Evolutionary conservation across 2,797 vertebrate species (phyloP).

Genomic region (Alca torda): DNA sequence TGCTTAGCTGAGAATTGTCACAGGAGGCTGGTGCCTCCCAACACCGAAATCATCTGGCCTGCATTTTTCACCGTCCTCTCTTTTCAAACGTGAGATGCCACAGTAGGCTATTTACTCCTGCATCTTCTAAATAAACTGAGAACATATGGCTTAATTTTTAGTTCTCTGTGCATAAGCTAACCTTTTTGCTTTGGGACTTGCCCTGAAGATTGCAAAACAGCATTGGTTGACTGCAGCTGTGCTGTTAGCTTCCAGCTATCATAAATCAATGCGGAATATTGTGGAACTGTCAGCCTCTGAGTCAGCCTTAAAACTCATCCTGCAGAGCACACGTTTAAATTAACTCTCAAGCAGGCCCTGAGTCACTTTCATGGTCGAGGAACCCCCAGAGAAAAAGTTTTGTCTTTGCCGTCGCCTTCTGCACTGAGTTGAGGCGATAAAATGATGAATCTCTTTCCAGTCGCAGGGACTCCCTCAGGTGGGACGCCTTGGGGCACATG

Average conservation of each 20-base stretch:
- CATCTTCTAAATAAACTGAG: not conserved
- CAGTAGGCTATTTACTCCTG: not conserved
- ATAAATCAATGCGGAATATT: not conserved
- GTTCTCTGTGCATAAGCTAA: not conserved
- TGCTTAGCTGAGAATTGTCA: constrained; percentile 2
- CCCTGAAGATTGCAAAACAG: not conserved
- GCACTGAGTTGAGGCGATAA: not conserved
- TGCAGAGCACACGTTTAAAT: not conserved
- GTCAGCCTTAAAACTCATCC: not conserved
- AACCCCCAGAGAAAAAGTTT: not conserved
- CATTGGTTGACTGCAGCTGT: not conserved
- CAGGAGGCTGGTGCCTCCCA: not conserved
- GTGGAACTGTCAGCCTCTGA: not conserved
- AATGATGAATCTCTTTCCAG: not conserved
- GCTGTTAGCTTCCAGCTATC: not conserved
- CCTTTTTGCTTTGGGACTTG: not conserved
- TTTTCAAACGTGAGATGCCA: not conserved
- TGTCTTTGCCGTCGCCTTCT: not conserved
- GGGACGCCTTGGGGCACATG: not conserved
- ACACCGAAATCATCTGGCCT: not conserved
- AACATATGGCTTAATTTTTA: not conserved
- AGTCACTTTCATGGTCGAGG: not conserved
- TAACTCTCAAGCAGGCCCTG: not conserved
- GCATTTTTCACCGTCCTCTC: not conserved
- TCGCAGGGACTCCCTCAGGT: not conserved